Percentiles rank a stretch among this genome's conserved stretches.
Evolutionary conservation across 2,113 vertebrate genomes (phyloP).

Genomic region (Lophotis ruficrista): DNA sequence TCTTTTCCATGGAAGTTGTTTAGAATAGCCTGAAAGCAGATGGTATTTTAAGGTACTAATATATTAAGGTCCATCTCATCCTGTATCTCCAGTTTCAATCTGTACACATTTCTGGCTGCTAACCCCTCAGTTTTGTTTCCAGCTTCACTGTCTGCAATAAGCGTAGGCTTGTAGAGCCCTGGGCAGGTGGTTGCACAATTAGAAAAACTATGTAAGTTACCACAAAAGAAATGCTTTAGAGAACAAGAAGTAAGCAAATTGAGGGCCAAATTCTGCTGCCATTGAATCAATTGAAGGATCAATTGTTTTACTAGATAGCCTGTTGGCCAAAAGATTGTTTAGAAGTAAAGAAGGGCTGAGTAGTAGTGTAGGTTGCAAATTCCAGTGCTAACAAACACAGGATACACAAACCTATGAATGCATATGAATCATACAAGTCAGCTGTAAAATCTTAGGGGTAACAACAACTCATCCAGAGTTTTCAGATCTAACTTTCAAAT

Average conservation of each 20-base stretch:
- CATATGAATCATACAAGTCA: neutral
- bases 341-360: neutral
- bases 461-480: neutral
- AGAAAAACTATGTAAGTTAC: neutral
- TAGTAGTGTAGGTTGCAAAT: neutral
- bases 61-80: neutral
- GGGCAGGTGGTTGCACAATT: neutral
- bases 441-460: neutral
- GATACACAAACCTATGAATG: neutral
- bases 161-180: neutral
- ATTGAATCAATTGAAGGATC: neutral
- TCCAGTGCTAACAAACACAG: neutral
- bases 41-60: neutral
- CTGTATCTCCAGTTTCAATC: neutral
- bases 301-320: neutral
- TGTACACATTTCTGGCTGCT: neutral
- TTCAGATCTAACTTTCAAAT: neutral
- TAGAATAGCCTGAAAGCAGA: neutral
- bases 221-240: neutral
- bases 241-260: neutral
- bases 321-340: neutral
- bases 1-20: neutral
- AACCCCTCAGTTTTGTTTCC: neutral
- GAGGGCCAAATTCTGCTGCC: neutral
- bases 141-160: neutral